Evolutionary conservation across 2,888 invertebrate genomes (phyloP).

Genomic region (Pollenia griseotomentosa): DNA sequence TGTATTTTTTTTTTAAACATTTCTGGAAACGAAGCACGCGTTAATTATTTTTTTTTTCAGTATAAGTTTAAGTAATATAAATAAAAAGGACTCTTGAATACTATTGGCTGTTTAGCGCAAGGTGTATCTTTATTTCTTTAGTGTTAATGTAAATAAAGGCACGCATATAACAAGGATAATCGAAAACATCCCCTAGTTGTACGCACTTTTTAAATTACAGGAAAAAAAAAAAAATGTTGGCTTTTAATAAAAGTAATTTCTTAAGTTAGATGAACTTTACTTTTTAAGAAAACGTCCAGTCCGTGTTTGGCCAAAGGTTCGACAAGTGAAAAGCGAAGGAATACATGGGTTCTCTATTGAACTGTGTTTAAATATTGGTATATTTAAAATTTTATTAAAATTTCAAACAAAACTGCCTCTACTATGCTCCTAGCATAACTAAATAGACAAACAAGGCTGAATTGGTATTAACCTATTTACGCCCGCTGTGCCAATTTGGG

Average conservation of each 20-base stretch:
- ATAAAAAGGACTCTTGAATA: background rate
- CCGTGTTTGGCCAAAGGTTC: no score
- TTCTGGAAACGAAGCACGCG: slow-evolving; percentile 35
- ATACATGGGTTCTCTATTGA: no score
- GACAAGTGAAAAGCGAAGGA: no score
- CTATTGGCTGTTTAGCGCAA: slow-evolving; percentile 52
- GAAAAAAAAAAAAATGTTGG: background rate
- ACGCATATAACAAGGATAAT: background rate
- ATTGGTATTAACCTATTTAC: no score
- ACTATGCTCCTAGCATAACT: no score
- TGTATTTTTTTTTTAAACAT: slow-evolving; percentile 5
- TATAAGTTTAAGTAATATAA: slow-evolving; percentile 13
- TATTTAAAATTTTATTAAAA: no score
- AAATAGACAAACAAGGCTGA: no score
- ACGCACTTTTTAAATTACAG: slow-evolving; percentile 10
- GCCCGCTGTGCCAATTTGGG: no score
- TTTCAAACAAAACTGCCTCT: no score
- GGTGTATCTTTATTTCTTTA: slow-evolving; percentile 42
- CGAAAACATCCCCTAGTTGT: slow-evolving; percentile 45
- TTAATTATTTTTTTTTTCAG: background rate
- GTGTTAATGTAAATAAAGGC: slow-evolving; percentile 7
- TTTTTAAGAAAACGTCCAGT: no score
- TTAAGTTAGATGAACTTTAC: no score
- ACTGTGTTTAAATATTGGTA: no score
- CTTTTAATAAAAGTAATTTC: background rate